Conservation (phyloP, 2,113 vertebrate genomes). For the Oryzias celebensis region DNA sequence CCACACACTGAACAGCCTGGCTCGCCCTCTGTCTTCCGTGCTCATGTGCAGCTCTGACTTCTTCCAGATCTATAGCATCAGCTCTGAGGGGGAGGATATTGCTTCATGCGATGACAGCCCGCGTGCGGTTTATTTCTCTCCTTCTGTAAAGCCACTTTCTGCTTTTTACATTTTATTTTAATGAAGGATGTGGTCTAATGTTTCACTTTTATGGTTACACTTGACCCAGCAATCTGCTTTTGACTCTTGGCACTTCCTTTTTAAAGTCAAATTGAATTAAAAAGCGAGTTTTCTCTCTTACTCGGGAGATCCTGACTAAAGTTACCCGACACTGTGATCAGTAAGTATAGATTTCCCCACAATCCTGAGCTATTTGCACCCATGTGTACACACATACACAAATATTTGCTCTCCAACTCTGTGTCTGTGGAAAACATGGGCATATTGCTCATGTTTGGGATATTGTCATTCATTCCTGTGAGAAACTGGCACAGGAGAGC, state of each 20-base stretch:
- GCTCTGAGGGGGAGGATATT: slow-evolving; percentile 54
- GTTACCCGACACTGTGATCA: slow-evolving; percentile 58
- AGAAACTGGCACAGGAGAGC: slow-evolving; percentile 39
- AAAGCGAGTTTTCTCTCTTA: slow-evolving; percentile 28
- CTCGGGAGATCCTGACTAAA: slow-evolving; percentile 35
- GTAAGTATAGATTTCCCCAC: slow-evolving; percentile 54
- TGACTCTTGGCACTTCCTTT: slow-evolving; percentile 16
- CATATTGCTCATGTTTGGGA: slow-evolving; percentile 14
- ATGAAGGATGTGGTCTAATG: not conserved
- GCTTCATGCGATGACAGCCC: slow-evolving; percentile 43
- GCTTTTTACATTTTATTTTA: slow-evolving; percentile 2
- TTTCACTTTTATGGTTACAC: slow-evolving; percentile 12
- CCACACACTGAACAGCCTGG: slow-evolving; percentile 73
- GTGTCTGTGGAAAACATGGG: slow-evolving; percentile 16
- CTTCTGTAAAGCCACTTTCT: slow-evolving; percentile 10
- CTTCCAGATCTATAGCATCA: slow-evolving; percentile 64
- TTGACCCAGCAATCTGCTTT: slow-evolving; percentile 14
- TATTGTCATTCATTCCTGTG: slow-evolving; percentile 11
- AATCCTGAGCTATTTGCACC: slow-evolving; percentile 24
- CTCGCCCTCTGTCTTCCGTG: slow-evolving; percentile 66
- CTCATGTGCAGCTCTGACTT: slow-evolving; percentile 42
- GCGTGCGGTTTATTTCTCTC: slow-evolving; percentile 54
- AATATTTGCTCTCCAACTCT: not conserved
- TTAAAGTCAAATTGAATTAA: slow-evolving; percentile 25
- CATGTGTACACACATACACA: slow-evolving; percentile 3